Evolutionary conservation across 1,140 invertebrate genomes (phyloP).

Genomic region (Pogonomyrmex barbatus): DNA sequence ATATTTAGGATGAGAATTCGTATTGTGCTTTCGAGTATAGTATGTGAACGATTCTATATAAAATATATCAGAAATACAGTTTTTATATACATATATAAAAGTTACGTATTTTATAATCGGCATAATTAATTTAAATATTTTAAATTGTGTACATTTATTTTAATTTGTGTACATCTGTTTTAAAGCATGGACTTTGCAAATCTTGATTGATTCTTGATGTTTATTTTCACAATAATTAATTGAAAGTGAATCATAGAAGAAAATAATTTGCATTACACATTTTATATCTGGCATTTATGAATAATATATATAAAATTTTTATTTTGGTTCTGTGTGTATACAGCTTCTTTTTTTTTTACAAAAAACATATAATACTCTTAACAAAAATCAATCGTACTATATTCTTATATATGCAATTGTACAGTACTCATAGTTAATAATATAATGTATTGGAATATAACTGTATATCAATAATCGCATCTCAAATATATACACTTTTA

Average conservation of each 20-base stretch:
- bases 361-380: slow-evolving; percentile 81
- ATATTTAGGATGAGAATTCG: not conserved
- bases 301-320: slow-evolving; percentile 84
- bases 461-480: slow-evolving; percentile 69
- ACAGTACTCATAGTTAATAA: slow-evolving; percentile 70
- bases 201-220: slow-evolving; percentile 5
- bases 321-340: slow-evolving; percentile 79
- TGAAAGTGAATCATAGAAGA: slow-evolving; percentile 1
- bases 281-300: slow-evolving; percentile 62
- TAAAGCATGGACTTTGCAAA: not conserved
- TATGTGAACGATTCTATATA: not conserved
- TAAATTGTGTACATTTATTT: not conserved
- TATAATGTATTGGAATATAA: slow-evolving; percentile 67
- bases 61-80: not conserved
- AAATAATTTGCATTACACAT: slow-evolving; percentile 25
- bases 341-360: slow-evolving; percentile 77
- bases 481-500: slow-evolving; percentile 81
- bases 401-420: slow-evolving; percentile 74
- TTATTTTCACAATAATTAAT: not conserved
- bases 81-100: slow-evolving; percentile 2
- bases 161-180: not conserved
- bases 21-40: slow-evolving; percentile 10
- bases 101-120: slow-evolving; percentile 9
- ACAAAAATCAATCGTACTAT: slow-evolving; percentile 79
- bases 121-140: not conserved